Percentiles rank a stretch among this genome's conserved stretches.
These are phyloP conservation scores for Eospalax fontanierii DNA, from an alignment of 2,797 vertebrate species.

Conservation along the genomic window DNA sequence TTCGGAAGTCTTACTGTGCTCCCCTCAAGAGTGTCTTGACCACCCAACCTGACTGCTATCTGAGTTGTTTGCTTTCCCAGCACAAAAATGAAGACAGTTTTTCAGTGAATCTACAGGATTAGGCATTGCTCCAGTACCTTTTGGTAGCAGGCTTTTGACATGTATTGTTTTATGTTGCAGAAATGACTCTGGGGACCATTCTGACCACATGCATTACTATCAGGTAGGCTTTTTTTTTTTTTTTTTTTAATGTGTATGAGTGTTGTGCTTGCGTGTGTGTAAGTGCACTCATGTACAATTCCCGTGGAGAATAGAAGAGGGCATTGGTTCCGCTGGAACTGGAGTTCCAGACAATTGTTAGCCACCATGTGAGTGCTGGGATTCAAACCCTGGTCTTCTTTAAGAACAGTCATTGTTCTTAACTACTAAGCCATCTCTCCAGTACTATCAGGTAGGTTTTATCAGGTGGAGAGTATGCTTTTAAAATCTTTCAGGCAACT, in stretches of 20 bases:
- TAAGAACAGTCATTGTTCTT: too few species aligned
- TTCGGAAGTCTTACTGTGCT: neutral
- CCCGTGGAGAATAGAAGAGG: too few species aligned
- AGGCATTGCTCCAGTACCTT: slow-evolving; percentile 10
- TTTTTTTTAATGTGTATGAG: too few species aligned
- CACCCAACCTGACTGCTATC: neutral
- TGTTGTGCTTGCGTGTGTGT: too few species aligned
- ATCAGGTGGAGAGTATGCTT: neutral
- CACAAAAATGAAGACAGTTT: neutral
- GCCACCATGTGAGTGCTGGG: too few species aligned
- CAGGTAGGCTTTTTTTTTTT: slow-evolving; percentile 86
- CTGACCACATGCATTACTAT: slow-evolving; percentile 89
- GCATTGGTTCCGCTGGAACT: too few species aligned
- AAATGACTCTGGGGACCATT: slow-evolving; percentile 90
- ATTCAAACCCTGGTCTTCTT: too few species aligned
- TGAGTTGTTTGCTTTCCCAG: neutral
- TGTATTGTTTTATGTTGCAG: slow-evolving; percentile 83
- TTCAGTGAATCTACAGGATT: neutral
- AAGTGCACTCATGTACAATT: too few species aligned
- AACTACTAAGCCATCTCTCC: neutral
- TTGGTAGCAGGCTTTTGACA: slow-evolving; percentile 4
- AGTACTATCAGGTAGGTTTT: slow-evolving; percentile 89
- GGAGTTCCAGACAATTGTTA: too few species aligned
- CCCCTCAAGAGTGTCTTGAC: neutral
- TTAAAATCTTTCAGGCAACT: slow-evolving; percentile 41